Evolutionary conservation across 2,888 invertebrate genomes (phyloP), one percentile per base, ranked within the genome.

Genomic region (Emmelina monodactyla): DNA sequence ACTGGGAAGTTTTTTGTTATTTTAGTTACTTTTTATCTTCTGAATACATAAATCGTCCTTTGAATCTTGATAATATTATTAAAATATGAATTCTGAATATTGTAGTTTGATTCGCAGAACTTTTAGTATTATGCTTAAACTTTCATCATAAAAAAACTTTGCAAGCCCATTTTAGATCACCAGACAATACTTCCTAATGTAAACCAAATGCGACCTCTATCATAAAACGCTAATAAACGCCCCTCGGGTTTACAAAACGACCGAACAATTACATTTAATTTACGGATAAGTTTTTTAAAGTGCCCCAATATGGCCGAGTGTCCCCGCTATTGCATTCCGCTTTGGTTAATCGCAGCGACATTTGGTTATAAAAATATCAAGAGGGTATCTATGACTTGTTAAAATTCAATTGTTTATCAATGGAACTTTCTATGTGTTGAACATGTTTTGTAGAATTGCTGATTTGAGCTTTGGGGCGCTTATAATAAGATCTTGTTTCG

Each of bases 191-290:
- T 34, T 34, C 32, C 33, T 22, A 6, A 31, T 36, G 31, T 30
- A 35, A 44, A 42, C 41, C 42, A 42, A 38, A 34, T 31, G 35
- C 37, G 40, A 46, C 22, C 22, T n/a, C n/a, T n/a, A n/a, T n/a
- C n/a, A n/a, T 25, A 25, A 25, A 25, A 25, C 9, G n/a, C 30
- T 35, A 47, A 48, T 35, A 37, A 37, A 41, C 51, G 46, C 56
- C 58, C 64, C 63, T 62, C 53, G 52, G 49, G 37, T 49, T 55
- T 55, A 53, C 59, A 59, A 73, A 75, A 76, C 76, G 57, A 76
- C 69, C 68, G 72, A 76, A 80, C 80, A 80, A 80, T 80, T 76
- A 78, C 70, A 70, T 79, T 79, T 78, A 79, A 79, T 80, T 80
- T 70, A 68, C 63, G 53, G 61, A 71, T 64, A 66, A 62, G 69